phyloP scores from a whole-genome alignment of 2,888 invertebrate genomes.

The Dione juno region DNA sequence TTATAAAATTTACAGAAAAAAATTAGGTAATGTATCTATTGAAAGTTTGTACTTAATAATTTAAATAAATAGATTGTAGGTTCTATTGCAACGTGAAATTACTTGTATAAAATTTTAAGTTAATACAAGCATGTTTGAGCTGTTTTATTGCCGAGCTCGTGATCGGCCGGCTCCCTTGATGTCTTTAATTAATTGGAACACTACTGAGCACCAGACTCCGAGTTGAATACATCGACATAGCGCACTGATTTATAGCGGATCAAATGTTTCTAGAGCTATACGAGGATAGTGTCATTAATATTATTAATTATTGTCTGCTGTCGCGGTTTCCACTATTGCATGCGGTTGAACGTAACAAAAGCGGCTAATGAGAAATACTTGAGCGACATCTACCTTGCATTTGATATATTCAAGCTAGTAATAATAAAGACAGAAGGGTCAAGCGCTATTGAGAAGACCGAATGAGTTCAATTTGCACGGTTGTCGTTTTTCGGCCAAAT shows the following conservation, averaged over 20 bases:
- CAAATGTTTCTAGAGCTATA: constrained; percentile 62
- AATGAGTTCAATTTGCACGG: constrained; percentile 43
- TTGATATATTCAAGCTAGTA: constrained; percentile 37
- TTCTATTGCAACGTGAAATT: background rate
- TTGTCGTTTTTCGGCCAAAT: constrained; percentile 32
- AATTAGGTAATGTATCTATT: background rate
- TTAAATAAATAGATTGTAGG: background rate
- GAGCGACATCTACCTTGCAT: constrained; percentile 44
- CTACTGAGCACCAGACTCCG: constrained; percentile 50
- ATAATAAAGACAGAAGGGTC: constrained; percentile 34
- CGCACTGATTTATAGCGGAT: constrained; percentile 66
- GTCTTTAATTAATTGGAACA: constrained; percentile 73
- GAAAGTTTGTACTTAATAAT: background rate
- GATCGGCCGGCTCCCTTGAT: constrained; percentile 66
- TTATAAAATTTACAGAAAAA: background rate
- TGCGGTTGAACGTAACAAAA: constrained; percentile 39
- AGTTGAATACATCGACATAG: constrained; percentile 58
- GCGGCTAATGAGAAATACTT: constrained; percentile 44
- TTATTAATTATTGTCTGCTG: constrained; percentile 64
- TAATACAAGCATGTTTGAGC: constrained; percentile 4
- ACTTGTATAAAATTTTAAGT: background rate
- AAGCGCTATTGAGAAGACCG: constrained; percentile 38
- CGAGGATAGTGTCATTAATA: constrained; percentile 62
- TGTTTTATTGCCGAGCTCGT: constrained; percentile 46
- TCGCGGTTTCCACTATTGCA: constrained; percentile 52